A percentile compares a stretch with the other conserved stretches of the same genome.
phyloP scores from a whole-genome alignment of 2,888 invertebrate genomes.

The Lasioglossum malachurum region DNA sequence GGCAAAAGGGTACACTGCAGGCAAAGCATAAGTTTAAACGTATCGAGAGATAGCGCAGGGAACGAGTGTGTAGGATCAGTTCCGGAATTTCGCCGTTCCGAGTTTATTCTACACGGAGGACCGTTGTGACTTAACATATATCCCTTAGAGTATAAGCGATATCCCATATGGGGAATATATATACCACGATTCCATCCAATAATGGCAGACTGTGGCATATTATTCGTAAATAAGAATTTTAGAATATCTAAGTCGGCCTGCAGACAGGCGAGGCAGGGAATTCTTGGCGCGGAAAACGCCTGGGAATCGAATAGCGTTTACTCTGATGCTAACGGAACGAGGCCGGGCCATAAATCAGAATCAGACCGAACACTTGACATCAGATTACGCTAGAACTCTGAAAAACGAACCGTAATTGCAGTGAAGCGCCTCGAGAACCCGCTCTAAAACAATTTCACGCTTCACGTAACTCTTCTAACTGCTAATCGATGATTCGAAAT shows the following conservation, averaged over 20 bases:
- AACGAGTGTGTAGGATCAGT: background rate
- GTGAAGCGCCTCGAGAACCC: background rate
- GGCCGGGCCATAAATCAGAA: constrained; percentile 34
- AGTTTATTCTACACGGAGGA: background rate
- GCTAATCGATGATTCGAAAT: background rate
- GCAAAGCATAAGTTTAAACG: constrained; percentile 1
- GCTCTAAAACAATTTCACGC: background rate
- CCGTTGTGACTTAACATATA: background rate
- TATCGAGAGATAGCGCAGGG: constrained; percentile 1
- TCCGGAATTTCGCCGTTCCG: background rate
- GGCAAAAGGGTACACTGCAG: background rate
- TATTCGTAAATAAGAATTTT: background rate
- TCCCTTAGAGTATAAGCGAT: background rate
- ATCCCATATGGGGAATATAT: background rate
- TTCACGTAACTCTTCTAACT: background rate
- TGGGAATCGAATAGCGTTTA: constrained; percentile 38
- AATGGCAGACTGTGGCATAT: background rate
- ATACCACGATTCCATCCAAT: background rate
- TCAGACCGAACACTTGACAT: constrained; percentile 10
- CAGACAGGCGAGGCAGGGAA: background rate
- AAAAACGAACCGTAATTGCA: constrained; percentile 26
- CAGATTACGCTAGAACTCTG: constrained; percentile 30
- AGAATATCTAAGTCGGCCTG: background rate
- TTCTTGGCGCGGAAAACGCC: background rate
- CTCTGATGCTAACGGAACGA: constrained; percentile 17